Evolutionary conservation across 2,888 invertebrate species (phyloP).

Genomic region (Portevinia maculata): DNA sequence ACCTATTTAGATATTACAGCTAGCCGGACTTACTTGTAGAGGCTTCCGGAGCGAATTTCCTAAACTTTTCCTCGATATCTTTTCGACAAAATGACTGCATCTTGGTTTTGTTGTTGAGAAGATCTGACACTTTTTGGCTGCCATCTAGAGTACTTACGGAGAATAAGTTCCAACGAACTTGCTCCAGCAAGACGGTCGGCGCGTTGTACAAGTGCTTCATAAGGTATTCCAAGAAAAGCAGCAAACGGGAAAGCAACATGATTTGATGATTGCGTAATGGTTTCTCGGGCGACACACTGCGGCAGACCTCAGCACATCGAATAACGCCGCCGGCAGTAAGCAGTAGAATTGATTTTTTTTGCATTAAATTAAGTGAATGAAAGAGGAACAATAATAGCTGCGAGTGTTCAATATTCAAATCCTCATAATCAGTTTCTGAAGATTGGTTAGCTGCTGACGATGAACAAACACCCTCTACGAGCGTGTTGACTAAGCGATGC

Average conservation of each 20-base stretch:
- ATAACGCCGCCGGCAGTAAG: conserved; percentile 90
- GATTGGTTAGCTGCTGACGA: conserved; percentile 75
- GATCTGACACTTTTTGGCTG: conserved; percentile 84
- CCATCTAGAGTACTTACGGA: conserved; percentile 85
- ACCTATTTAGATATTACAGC: neutral
- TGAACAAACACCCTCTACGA: conserved; percentile 90
- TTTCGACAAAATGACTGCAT: conserved; percentile 88
- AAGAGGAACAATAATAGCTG: conserved; percentile 96
- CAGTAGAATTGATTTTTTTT: conserved; percentile 96
- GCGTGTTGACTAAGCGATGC: conserved; percentile 94
- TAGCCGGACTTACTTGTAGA: conserved; percentile 77
- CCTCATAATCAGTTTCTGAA: conserved; percentile 84
- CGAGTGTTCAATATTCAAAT: conserved; percentile 97
- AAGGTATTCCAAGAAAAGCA: conserved; percentile 95
- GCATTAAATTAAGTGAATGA: conserved; percentile 97
- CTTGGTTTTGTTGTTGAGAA: conserved; percentile 84
- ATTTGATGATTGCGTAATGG: conserved; percentile 86
- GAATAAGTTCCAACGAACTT: conserved; percentile 93
- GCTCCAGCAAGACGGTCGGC: conserved; percentile 92
- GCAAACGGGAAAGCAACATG: conserved; percentile 91
- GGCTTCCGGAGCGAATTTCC: conserved; percentile 84
- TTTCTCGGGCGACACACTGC: conserved; percentile 81
- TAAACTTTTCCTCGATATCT: conserved; percentile 90
- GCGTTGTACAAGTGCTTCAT: conserved; percentile 98
- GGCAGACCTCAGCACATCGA: conserved; percentile 87